Percentiles rank a stretch among this genome's conserved stretches.
Conservation (phyloP, 2,888 invertebrate species). For the Venustoraphidia nigricollis region DNA sequence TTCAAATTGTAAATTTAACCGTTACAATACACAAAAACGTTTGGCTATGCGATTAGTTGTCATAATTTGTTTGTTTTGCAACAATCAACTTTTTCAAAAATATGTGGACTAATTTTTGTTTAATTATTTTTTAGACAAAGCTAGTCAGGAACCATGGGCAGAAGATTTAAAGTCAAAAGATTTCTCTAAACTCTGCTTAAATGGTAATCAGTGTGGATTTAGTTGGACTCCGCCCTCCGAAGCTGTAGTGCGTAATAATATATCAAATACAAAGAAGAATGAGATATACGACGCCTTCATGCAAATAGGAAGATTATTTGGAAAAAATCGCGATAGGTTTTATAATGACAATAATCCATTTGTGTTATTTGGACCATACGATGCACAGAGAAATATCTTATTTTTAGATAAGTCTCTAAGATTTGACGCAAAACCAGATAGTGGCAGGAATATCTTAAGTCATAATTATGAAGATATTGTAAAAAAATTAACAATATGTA, state of each 20-base stretch:
- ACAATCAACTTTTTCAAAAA: background rate
- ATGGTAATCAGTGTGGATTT: slow-evolving; percentile 36
- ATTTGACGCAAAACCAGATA: slow-evolving; percentile 14
- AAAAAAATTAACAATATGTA: slow-evolving; percentile 5
- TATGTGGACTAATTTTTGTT: slow-evolving; percentile 14
- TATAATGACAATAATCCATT: slow-evolving; percentile 29
- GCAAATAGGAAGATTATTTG: slow-evolving; percentile 54
- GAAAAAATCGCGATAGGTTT: slow-evolving; percentile 32
- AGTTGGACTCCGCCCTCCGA: slow-evolving; percentile 56
- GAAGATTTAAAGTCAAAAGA: slow-evolving; percentile 23
- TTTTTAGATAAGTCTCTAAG: slow-evolving; percentile 42
- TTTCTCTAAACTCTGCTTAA: slow-evolving; percentile 42
- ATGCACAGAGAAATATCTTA: slow-evolving; percentile 43
- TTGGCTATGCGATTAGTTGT: too few species aligned
- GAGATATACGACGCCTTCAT: slow-evolving; percentile 57
- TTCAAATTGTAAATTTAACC: too few species aligned
- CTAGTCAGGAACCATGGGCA: slow-evolving; percentile 32
- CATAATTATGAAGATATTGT: background rate
- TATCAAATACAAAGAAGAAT: slow-evolving; percentile 37
- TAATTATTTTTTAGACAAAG: slow-evolving; percentile 23
- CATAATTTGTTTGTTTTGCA: too few species aligned
- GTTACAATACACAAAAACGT: too few species aligned
- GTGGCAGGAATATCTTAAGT: background rate
- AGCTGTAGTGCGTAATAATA: slow-evolving; percentile 42
- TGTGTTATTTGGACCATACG: slow-evolving; percentile 52